phyloP scores from a whole-genome alignment of 2,797 vertebrate genomes.

The Hydrophis major region DNA sequence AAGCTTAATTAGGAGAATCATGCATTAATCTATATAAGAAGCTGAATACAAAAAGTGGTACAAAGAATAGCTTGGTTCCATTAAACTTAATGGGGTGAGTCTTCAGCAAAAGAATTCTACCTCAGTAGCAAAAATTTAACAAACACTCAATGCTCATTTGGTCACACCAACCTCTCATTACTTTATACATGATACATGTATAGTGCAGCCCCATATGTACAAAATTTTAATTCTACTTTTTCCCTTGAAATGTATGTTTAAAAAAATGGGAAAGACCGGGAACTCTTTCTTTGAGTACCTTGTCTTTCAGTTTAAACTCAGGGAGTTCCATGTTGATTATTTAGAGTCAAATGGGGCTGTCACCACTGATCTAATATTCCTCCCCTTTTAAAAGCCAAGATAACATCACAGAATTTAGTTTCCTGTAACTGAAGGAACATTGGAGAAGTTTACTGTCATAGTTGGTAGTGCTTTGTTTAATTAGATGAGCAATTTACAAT shows the following conservation, averaged over 20 bases:
- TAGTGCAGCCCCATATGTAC: not conserved
- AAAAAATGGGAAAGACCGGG: not conserved
- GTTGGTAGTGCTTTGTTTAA: not conserved
- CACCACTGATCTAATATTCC: not conserved
- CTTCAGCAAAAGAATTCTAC: not conserved
- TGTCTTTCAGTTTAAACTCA: not conserved
- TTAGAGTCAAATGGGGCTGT: too few species aligned
- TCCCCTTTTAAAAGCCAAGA: not conserved
- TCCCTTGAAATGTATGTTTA: not conserved
- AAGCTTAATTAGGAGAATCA: not conserved
- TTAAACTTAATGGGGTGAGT: not conserved
- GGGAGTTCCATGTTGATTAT: not conserved
- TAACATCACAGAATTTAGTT: not conserved
- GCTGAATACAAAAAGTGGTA: not conserved
- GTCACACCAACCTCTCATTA: not conserved
- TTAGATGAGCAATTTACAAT: not conserved
- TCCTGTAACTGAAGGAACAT: not conserved
- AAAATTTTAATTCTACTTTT: not conserved
- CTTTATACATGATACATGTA: not conserved
- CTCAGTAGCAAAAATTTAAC: not conserved
- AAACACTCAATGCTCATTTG: not conserved
- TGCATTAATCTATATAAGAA: not conserved
- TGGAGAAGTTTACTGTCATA: not conserved
- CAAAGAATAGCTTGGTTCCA: not conserved
- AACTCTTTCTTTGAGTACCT: not conserved